A percentile compares a stretch with the other conserved stretches of the same genome.
Evolutionary conservation across 2,113 vertebrate genomes (phyloP).

Genomic region (Pao palembangensis): DNA sequence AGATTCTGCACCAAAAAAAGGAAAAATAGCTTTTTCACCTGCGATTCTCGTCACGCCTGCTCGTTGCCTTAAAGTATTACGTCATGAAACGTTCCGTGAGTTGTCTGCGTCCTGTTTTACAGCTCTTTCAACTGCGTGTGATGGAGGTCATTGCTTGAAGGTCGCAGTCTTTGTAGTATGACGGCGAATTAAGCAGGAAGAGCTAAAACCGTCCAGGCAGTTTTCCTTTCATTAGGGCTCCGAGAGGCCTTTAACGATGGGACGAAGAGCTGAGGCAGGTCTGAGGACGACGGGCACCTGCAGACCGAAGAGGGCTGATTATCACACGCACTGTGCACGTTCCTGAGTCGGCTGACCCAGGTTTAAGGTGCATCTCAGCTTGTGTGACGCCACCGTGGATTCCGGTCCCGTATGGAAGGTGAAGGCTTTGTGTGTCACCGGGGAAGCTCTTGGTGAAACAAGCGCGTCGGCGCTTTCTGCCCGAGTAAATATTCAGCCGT

Average conservation of each 20-base stretch:
- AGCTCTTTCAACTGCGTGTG: conserved; percentile 12
- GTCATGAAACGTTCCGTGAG: conserved; percentile 11
- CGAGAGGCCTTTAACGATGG: neutral
- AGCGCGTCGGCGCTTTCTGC: conserved; percentile 14
- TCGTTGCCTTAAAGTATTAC: conserved; percentile 23
- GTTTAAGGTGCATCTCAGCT: no score
- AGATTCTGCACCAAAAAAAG: neutral
- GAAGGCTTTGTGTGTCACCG: conserved; percentile 22
- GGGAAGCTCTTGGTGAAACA: conserved; percentile 12
- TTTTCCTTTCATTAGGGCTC: neutral
- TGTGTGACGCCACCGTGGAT: conserved; percentile 2
- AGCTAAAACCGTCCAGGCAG: conserved; percentile 7
- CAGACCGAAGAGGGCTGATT: neutral
- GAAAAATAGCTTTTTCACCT: neutral
- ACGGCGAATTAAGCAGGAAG: conserved; percentile 19
- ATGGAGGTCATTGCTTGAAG: conserved; percentile 20
- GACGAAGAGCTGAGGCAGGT: conserved; percentile 3
- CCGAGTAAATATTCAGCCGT: conserved; percentile 39
- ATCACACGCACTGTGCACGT: neutral
- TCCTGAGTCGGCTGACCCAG: no score
- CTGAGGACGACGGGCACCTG: neutral
- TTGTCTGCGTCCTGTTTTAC: neutral
- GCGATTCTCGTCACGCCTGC: neutral
- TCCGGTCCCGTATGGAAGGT: conserved; percentile 17
- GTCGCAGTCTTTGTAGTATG: conserved; percentile 9